A percentile compares a stretch with the other conserved stretches of the same genome.
Evolutionary conservation across 1,140 invertebrate genomes (phyloP).

Genomic region (Pseudachorutes palmiensis): DNA sequence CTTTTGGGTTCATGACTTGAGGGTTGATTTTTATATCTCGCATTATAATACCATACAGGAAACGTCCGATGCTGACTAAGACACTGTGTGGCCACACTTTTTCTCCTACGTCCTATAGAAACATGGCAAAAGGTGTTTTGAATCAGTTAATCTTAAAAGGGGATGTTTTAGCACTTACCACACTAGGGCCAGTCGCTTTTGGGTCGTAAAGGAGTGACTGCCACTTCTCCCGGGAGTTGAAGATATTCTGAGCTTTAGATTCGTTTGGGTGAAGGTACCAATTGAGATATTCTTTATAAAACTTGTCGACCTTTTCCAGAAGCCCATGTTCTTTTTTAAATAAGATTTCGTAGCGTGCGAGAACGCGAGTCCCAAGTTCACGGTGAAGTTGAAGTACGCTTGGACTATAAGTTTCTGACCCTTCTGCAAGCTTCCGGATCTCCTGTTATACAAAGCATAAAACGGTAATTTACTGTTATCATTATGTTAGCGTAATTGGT

Average conservation of each 20-base stretch:
- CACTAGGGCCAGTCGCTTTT: constrained; percentile 50
- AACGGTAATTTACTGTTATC: too few species aligned
- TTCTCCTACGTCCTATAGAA: constrained; percentile 50
- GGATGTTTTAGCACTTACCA: constrained; percentile 42
- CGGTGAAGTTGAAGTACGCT: constrained; percentile 54
- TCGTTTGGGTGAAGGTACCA: constrained; percentile 52
- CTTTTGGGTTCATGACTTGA: constrained; percentile 54
- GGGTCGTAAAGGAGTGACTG: constrained; percentile 51
- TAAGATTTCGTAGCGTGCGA: constrained; percentile 56
- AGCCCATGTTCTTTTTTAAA: constrained; percentile 56
- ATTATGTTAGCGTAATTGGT: too few species aligned
- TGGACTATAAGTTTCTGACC: constrained; percentile 71
- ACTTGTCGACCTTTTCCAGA: constrained; percentile 55
- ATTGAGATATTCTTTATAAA: constrained; percentile 62
- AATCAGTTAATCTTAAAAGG: too few species aligned
- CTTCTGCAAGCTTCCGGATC: constrained; percentile 57
- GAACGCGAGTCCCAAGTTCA: constrained; percentile 62
- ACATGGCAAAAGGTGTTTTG: too few species aligned
- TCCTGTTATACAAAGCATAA: constrained; percentile 50
- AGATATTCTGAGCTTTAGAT: not conserved
- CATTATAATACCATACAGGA: constrained; percentile 78
- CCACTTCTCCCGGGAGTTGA: constrained; percentile 65
- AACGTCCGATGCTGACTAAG: constrained; percentile 60
- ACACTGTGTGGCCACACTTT: constrained; percentile 57
- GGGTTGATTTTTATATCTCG: constrained; percentile 73